Base-by-base conservation (phyloP, 2,888 invertebrate genomes). In the Ochropleura leucogaster region DNA sequence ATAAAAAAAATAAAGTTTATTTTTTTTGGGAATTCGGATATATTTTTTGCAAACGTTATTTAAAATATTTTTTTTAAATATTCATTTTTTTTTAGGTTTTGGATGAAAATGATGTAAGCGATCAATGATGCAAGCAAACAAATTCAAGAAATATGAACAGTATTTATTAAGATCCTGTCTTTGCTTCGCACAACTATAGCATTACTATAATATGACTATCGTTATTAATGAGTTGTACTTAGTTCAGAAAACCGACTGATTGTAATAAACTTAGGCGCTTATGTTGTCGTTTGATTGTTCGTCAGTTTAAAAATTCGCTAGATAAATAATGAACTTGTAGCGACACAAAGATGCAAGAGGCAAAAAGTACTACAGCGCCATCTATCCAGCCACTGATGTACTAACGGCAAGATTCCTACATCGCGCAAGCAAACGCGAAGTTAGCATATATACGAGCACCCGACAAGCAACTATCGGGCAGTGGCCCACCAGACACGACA, bases 1-100 rank as follows among this genome's bases (percentile, higher is more conserved):
- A 30, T 30, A 30, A 30, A 1, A 30, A 30, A 30, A 30, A 2
- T 30, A 30, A 30, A 30, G 30, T 30, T 30, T 30, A n/a, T n/a
- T 30, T 30, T 30, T 30, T 30, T 30, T 30, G 30, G 30, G 30
- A 30, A 30, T 30, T 30, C 30, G 3, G 1, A 30, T 30, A 30
- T 30, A 7, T 30, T 57, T 30, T 0, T 57, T 30, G 57, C 30
- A 30, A 30, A 30, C 30, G 3, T 2, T 3, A 30, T 57, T 57
- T 57, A 14, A 20, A 20, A n/a, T 40, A 47, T 20, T 40, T 18
- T 70, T 51, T 10, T 71, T 12, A 49, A 72, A 44, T 14, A 59
- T 42, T 49, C 12, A n/a, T 49, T n/a, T 44, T n/a, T 72, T 74
- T 75, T 77, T 49, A 75, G 75, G 62, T 77, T 77, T 46, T 3